Conservation (phyloP, 1,140 invertebrate species). For the Sogatella furcifera region DNA sequence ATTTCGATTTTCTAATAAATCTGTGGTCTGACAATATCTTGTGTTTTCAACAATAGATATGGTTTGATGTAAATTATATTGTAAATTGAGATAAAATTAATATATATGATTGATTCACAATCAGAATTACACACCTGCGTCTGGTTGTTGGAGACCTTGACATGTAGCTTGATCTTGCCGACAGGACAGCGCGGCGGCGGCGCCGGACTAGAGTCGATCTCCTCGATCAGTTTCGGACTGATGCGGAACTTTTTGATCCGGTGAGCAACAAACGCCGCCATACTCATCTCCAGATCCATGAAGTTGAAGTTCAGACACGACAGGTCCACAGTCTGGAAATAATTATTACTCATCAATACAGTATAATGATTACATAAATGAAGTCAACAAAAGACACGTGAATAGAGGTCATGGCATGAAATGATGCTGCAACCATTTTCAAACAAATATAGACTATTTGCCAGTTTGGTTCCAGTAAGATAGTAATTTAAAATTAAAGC, state of each 20-base stretch:
- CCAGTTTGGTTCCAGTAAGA: too few species aligned
- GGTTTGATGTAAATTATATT: too few species aligned
- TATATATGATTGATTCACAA: too few species aligned
- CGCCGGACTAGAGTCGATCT: slow-evolving; percentile 51
- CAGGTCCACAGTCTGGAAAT: slow-evolving; percentile 23
- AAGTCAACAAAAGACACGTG: not conserved
- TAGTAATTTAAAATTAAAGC: too few species aligned
- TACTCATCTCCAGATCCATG: slow-evolving; percentile 52
- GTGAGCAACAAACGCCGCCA: slow-evolving; percentile 76
- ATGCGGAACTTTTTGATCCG: slow-evolving; percentile 60
- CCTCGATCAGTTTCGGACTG: slow-evolving; percentile 61
- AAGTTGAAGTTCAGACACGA: slow-evolving; percentile 54
- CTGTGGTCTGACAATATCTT: too few species aligned
- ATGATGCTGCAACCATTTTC: too few species aligned
- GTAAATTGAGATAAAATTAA: too few species aligned
- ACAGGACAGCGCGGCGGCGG: slow-evolving; percentile 54
- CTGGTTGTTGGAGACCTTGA: slow-evolving; percentile 34
- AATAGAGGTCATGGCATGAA: not conserved
- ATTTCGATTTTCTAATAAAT: too few species aligned
- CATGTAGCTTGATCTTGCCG: slow-evolving; percentile 47
- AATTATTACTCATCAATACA: not conserved
- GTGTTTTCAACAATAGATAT: too few species aligned
- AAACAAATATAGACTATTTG: too few species aligned
- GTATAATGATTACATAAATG: too few species aligned
- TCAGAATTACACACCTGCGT: slow-evolving; percentile 4